These are phyloP conservation scores for Platanista minor DNA, from an alignment of 2,113 vertebrate species.

Conservation along the genomic window DNA sequence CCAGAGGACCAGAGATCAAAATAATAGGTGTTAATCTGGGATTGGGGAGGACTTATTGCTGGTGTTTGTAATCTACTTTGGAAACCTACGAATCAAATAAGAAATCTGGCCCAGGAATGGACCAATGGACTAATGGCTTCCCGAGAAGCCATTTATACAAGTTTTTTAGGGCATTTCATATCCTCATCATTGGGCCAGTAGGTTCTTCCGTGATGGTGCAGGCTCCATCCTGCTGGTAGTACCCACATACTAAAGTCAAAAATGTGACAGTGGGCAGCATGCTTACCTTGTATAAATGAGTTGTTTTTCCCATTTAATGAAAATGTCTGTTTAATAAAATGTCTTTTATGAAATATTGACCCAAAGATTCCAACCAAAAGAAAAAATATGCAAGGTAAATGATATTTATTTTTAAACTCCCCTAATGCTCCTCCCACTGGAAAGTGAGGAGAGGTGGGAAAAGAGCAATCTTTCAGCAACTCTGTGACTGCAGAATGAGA, in stretches of 20 bases:
- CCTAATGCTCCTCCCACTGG: neutral
- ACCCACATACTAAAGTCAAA: neutral
- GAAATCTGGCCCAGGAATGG: neutral
- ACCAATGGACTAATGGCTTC: neutral
- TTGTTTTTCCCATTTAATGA: neutral
- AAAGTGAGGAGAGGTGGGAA: neutral
- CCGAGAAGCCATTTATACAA: neutral
- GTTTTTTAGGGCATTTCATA: neutral
- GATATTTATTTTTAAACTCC: neutral
- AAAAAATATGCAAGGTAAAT: neutral
- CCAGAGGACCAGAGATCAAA: neutral
- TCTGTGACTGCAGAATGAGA: neutral
- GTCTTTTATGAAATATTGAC: neutral
- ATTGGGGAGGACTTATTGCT: neutral
- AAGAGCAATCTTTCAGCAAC: neutral
- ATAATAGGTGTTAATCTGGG: neutral
- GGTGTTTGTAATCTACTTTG: neutral
- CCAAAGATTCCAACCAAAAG: neutral
- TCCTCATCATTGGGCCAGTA: neutral
- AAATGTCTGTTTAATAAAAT: neutral
- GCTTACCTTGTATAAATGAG: neutral
- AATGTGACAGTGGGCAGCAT: neutral
- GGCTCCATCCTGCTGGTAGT: neutral
- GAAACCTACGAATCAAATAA: neutral
- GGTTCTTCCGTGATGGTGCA: neutral